Percentiles rank a stretch among this genome's conserved stretches.
phyloP scores from a whole-genome alignment of 2,113 vertebrate genomes.

The Malaclemys terrapin region DNA sequence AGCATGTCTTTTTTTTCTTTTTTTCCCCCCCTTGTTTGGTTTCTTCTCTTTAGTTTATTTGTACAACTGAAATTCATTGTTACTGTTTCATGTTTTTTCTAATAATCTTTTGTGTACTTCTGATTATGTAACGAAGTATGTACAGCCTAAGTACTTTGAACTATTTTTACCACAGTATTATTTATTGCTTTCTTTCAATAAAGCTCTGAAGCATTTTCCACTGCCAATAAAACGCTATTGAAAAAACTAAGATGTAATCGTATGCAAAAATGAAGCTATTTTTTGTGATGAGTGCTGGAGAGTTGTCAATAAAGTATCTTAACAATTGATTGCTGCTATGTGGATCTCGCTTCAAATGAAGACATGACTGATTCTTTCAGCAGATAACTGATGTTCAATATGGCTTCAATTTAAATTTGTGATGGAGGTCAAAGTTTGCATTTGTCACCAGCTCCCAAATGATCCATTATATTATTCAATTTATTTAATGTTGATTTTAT shows the following conservation, averaged over 20 bases:
- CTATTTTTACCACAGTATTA: slow-evolving; percentile 99
- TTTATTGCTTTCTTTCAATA: slow-evolving; percentile 99
- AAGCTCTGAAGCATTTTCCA: slow-evolving; percentile 97
- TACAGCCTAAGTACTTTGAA: slow-evolving; percentile 96
- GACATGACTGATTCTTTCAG: not conserved
- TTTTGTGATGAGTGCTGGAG: slow-evolving; percentile 45
- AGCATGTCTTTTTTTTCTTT: slow-evolving; percentile 60
- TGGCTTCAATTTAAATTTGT: not conserved
- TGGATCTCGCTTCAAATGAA: slow-evolving; percentile 43
- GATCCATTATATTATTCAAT: not conserved
- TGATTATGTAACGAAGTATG: slow-evolving; percentile 95
- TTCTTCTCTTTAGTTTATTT: slow-evolving; percentile 78
- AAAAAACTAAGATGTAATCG: slow-evolving; percentile 35
- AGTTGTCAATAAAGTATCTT: slow-evolving; percentile 71
- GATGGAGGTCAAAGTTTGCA: not conserved
- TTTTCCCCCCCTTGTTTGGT: slow-evolving; percentile 21
- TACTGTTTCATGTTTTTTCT: slow-evolving; percentile 81
- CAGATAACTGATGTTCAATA: not conserved
- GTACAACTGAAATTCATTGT: slow-evolving; percentile 86
- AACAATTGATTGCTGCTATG: slow-evolving; percentile 56
- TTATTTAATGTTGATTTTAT: not conserved
- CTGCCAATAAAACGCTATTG: slow-evolving; percentile 85
- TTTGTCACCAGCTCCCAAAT: not conserved
- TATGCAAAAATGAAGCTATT: not conserved
- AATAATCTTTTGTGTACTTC: slow-evolving; percentile 84